A percentile compares a stretch with the other conserved stretches of the same genome.
Conservation (phyloP, 2,888 invertebrate species). For the Spialia ferax region DNA sequence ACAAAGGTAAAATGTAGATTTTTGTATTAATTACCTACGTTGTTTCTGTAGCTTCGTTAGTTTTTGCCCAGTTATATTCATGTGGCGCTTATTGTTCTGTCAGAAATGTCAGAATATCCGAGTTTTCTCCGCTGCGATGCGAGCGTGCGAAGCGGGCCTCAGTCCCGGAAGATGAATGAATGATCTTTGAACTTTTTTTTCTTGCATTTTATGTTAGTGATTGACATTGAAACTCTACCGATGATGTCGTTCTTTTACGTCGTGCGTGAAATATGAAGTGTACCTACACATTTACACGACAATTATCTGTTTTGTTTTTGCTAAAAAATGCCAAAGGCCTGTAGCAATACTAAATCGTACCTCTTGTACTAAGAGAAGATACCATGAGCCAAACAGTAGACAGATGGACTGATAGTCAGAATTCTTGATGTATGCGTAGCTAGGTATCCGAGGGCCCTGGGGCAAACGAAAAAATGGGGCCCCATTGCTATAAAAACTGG, state of each 20-base stretch:
- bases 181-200: constrained; percentile 45
- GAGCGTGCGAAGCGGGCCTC: constrained; percentile 55
- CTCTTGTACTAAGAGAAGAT: too few species aligned
- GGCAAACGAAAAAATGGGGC: too few species aligned
- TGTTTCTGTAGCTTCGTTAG: constrained; percentile 44
- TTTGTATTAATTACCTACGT: constrained; percentile 45
- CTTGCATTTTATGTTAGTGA: constrained; percentile 53
- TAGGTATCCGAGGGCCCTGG: too few species aligned
- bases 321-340: too few species aligned
- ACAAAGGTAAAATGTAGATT: constrained; percentile 40
- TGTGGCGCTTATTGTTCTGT: constrained; percentile 63
- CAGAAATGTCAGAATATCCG: constrained; percentile 50
- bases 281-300: background rate
- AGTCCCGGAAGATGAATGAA: constrained; percentile 62
- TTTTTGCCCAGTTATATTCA: constrained; percentile 57
- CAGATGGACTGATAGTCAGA: too few species aligned
- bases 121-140: constrained; percentile 50
- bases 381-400: too few species aligned
- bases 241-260: background rate
- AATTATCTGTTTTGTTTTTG: background rate
- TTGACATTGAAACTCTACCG: constrained; percentile 42
- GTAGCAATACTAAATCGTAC: too few species aligned
- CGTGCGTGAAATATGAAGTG: background rate
- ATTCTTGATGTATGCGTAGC: too few species aligned
- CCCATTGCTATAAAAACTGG: too few species aligned